Conservation (phyloP, 2,888 invertebrate species). For the Pachliopta kotzebuea region DNA sequence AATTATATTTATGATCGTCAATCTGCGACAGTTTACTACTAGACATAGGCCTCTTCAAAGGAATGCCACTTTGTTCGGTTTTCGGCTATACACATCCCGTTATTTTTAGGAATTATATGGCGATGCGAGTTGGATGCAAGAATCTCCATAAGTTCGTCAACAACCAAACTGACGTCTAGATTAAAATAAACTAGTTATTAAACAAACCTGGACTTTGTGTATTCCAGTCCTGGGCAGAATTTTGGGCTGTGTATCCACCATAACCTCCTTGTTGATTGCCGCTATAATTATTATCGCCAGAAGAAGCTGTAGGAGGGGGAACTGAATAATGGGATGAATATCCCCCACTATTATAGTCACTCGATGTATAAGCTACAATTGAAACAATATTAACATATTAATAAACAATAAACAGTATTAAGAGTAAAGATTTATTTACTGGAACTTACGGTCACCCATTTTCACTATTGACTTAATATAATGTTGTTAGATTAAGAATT, state of each 20-base stretch:
- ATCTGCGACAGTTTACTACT: too few species aligned
- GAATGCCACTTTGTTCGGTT: too few species aligned
- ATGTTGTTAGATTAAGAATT: background rate
- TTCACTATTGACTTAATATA: conserved; percentile 12
- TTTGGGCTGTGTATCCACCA: conserved; percentile 55
- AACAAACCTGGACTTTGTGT: conserved; percentile 50
- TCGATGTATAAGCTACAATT: conserved; percentile 58
- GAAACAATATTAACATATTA: background rate
- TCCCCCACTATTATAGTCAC: conserved; percentile 65
- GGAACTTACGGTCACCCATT: conserved; percentile 53
- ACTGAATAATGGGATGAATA: conserved; percentile 72
- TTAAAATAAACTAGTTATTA: background rate
- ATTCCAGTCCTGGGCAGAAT: conserved; percentile 61
- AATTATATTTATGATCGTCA: too few species aligned
- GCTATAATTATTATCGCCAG: conserved; percentile 63
- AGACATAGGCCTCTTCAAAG: too few species aligned
- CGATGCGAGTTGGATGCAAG: too few species aligned
- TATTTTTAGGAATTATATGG: too few species aligned
- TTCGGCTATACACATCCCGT: too few species aligned
- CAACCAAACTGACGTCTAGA: background rate
- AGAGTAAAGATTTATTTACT: conserved; percentile 6
- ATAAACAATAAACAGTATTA: background rate
- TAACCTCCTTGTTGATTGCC: conserved; percentile 53
- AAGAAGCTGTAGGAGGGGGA: conserved; percentile 65
- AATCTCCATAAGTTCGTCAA: background rate